phyloP scores from a whole-genome alignment of 2,113 vertebrate species.

The rat (Rattus norvegicus) region GRCr8 NC_086019.1:90500001-90500500 shows the following conservation, averaged over 20 bases:
- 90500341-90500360: neutral
- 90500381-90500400: neutral
- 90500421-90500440: neutral
- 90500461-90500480: too few relatives aligned
- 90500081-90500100: neutral
- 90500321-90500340: neutral
- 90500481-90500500: neutral
- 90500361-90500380: neutral
- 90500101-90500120: neutral
- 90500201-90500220: neutral
- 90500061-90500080: neutral
- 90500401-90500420: neutral
- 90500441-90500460: neutral
- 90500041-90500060: neutral
- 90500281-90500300: neutral
- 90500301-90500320: neutral
- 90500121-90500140: neutral
- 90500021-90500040: neutral
- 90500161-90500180: neutral
- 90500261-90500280: neutral
- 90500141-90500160: neutral
- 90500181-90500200: neutral
- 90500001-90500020: neutral
- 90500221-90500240: neutral
- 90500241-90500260: neutral